A percentile compares a stretch with the other conserved stretches of the same genome.
Evolutionary conservation across 2,888 invertebrate species (phyloP).

Genomic region (Sesamia inferens): DNA sequence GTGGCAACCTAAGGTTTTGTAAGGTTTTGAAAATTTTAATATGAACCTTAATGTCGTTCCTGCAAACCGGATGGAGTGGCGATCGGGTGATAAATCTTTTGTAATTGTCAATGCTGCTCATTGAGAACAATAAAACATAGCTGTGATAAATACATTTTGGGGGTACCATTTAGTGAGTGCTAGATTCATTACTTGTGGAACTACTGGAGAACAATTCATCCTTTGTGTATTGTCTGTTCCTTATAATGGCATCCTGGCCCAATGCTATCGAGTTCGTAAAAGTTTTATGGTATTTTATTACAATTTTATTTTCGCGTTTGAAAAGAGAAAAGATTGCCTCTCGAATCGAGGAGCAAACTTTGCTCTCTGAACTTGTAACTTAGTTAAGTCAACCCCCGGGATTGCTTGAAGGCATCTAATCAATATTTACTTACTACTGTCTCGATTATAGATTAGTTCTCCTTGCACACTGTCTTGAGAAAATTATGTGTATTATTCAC

Average conservation of each 20-base stretch:
- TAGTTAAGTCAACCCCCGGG: conserved; percentile 82
- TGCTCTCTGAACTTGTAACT: conserved; percentile 87
- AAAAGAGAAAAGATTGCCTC: conserved; percentile 73
- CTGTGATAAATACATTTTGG: conserved; percentile 43
- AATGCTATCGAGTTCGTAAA: conserved; percentile 31
- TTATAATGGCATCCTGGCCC: conserved; percentile 37
- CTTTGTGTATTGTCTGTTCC: conserved; percentile 37
- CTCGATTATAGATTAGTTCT: conserved; percentile 65
- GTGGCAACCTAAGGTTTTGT: conserved; percentile 68
- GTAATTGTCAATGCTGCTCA: conserved; percentile 43
- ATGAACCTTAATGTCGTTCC: conserved; percentile 28
- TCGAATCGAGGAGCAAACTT: conserved; percentile 78
- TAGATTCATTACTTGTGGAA: conserved; percentile 41
- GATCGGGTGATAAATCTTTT: conserved; percentile 52
- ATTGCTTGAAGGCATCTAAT: conserved; percentile 74
- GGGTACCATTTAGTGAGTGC: conserved; percentile 42
- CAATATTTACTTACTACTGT: conserved; percentile 78
- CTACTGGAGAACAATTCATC: conserved; percentile 27
- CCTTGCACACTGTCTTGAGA: conserved; percentile 43
- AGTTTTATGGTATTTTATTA: conserved; percentile 54
- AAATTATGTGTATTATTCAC: conserved; percentile 27
- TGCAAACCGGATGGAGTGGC: conserved; percentile 47
- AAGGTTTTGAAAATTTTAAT: conserved; percentile 59
- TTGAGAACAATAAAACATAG: conserved; percentile 50
- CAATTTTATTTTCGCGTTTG: conserved; percentile 61